Evolutionary conservation across 1,140 invertebrate genomes (phyloP).

Genomic region (Belonocnema kinseyi): DNA sequence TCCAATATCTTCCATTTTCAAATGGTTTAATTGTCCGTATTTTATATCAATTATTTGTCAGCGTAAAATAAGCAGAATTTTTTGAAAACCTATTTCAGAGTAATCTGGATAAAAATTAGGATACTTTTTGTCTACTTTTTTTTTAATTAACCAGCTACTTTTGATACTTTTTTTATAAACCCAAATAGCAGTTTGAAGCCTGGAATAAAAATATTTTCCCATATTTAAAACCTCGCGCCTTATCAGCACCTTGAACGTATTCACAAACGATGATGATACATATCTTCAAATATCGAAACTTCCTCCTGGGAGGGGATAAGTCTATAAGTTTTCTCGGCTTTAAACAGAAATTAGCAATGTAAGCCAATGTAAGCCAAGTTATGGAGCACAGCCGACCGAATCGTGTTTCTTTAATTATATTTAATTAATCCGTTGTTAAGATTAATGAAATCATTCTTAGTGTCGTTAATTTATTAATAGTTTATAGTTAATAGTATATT

Average conservation of each 20-base stretch:
- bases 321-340: constrained; percentile 34
- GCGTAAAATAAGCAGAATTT: too few relatives aligned
- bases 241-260: not conserved
- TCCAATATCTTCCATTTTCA: too few relatives aligned
- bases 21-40: too few relatives aligned
- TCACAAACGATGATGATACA: not conserved
- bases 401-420: constrained; percentile 23
- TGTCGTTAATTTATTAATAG: constrained; percentile 28
- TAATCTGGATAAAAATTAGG: too few relatives aligned
- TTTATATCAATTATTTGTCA: too few relatives aligned
- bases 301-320: constrained; percentile 28
- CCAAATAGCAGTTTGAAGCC: too few relatives aligned
- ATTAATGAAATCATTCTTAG: constrained; percentile 11
- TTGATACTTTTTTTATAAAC: too few relatives aligned
- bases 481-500: constrained; percentile 30
- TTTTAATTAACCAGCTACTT: too few relatives aligned
- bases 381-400: constrained; percentile 2
- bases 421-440: constrained; percentile 23
- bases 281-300: constrained; percentile 2
- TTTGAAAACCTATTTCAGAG: too few relatives aligned
- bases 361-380: constrained; percentile 26
- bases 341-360: constrained; percentile 23
- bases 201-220: too few relatives aligned
- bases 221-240: constrained; percentile 14
- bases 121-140: too few relatives aligned